These are phyloP conservation scores for Plecturocebus donacophilus DNA, from an alignment of 2,113 vertebrate species.

Conservation along the genomic window DNA sequence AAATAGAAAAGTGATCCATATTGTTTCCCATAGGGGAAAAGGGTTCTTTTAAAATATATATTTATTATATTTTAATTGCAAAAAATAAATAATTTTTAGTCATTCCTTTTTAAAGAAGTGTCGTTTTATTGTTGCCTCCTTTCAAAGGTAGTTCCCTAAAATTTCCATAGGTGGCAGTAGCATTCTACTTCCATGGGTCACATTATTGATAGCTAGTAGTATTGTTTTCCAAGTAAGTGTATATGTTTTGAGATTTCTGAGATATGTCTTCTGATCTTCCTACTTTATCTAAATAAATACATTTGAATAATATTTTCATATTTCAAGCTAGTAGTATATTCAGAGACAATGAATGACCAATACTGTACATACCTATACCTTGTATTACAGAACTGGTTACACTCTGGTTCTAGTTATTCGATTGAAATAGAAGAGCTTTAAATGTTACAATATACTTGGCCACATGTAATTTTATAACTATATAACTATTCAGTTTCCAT, in stretches of 20 bases:
- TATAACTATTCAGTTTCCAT: neutral
- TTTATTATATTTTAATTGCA: slow-evolving; percentile 1
- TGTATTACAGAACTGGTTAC: neutral
- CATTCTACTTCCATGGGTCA: neutral
- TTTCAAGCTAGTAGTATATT: neutral
- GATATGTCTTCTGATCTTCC: neutral
- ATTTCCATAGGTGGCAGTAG: slow-evolving; percentile 60
- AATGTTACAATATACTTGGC: neutral
- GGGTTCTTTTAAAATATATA: neutral
- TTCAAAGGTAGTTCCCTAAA: slow-evolving; percentile 3
- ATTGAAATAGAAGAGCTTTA: neutral
- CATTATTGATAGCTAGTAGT: neutral
- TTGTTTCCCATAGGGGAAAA: neutral
- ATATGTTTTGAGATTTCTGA: neutral
- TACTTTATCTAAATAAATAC: neutral
- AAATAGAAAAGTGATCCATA: neutral
- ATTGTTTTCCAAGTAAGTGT: neutral
- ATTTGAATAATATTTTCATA: slow-evolving; percentile 20
- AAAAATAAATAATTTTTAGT: slow-evolving; percentile 1
- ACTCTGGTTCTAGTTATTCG: neutral
- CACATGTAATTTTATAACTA: neutral
- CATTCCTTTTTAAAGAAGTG: slow-evolving; percentile 32
- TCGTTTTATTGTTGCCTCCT: neutral
- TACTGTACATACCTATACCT: neutral
- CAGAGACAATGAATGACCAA: neutral